These are phyloP conservation scores for Xenopus petersii DNA, from an alignment of 2,797 vertebrate genomes.

Conservation along the genomic window DNA sequence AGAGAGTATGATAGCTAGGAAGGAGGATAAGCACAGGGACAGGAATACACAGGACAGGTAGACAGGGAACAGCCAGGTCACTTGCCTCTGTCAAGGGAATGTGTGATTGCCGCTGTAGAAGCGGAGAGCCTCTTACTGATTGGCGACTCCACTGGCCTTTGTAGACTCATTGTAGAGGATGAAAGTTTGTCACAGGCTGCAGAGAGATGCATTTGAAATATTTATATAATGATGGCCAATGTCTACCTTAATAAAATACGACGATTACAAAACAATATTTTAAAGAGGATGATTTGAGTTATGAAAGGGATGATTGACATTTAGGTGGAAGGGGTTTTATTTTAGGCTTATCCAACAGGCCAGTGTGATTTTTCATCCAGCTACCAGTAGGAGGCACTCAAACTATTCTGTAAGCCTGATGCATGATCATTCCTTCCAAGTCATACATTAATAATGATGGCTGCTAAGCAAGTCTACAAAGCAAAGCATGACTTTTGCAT, in stretches of 20 bases:
- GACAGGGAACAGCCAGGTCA: slow-evolving; percentile 55
- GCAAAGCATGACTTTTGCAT: slow-evolving; percentile 6
- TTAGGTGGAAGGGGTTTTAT: no score
- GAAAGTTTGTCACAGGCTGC: slow-evolving; percentile 84
- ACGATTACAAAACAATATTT: not conserved
- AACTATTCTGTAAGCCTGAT: not conserved
- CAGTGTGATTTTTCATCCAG: not conserved
- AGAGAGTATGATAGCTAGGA: slow-evolving; percentile 11
- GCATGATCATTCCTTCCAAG: not conserved
- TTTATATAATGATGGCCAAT: slow-evolving; percentile 53
- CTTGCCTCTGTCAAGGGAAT: slow-evolving; percentile 84
- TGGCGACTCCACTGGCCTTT: slow-evolving; percentile 72
- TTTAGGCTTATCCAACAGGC: no score
- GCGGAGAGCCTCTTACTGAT: slow-evolving; percentile 85
- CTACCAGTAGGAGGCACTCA: slow-evolving; percentile 29
- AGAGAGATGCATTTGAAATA: slow-evolving; percentile 69
- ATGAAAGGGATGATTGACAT: not conserved
- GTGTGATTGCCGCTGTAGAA: slow-evolving; percentile 77
- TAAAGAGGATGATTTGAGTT: not conserved
- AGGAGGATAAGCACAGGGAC: slow-evolving; percentile 35
- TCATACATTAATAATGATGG: not conserved
- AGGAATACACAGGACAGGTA: slow-evolving; percentile 48
- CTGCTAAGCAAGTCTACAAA: slow-evolving; percentile 1
- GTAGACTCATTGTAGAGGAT: slow-evolving; percentile 75
- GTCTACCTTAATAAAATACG: not conserved